Percentiles rank a stretch among this genome's conserved stretches.
Evolutionary conservation across 1,140 invertebrate genomes (phyloP).

Genomic region (Drosophila pachea): DNA sequence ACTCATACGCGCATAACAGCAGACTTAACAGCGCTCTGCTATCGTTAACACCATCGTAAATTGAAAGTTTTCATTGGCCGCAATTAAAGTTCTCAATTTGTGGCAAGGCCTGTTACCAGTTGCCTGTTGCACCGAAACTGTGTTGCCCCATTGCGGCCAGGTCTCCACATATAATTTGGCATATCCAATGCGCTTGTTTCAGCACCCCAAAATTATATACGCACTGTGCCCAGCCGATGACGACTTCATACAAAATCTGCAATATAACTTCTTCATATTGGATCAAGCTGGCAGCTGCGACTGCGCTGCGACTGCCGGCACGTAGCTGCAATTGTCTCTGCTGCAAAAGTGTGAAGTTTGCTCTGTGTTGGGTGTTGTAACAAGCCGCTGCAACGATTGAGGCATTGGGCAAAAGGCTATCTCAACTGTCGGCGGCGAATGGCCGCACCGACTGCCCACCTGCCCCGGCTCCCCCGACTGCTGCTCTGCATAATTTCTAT

Average conservation of each 20-base stretch:
- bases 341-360: slow-evolving; percentile 68
- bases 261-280: slow-evolving; percentile 19
- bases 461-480: slow-evolving; percentile 20
- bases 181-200: slow-evolving; percentile 72
- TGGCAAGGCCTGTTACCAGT: slow-evolving; percentile 3
- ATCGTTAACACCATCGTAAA: slow-evolving; percentile 72
- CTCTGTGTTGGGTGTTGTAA: slow-evolving; percentile 20
- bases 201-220: slow-evolving; percentile 52
- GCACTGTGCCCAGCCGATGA: slow-evolving; percentile 33
- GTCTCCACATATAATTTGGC: slow-evolving; percentile 56
- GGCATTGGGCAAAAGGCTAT: slow-evolving; percentile 29
- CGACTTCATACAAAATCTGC: slow-evolving; percentile 55
- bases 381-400: slow-evolving; percentile 47
- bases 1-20: slow-evolving; percentile 55
- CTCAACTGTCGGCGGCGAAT: slow-evolving; percentile 4
- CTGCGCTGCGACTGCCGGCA: slow-evolving; percentile 8
- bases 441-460: slow-evolving; percentile 8
- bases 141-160: neutral
- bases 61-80: slow-evolving; percentile 62
- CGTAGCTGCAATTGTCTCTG: slow-evolving; percentile 33
- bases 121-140: no score
- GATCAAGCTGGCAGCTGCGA: slow-evolving; percentile 34
- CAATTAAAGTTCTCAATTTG: slow-evolving; percentile 63
- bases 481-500: slow-evolving; percentile 75
- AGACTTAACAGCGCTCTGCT: slow-evolving; percentile 60